Conservation (phyloP, 1,140 invertebrate species). For the Aphis gossypii region DNA sequence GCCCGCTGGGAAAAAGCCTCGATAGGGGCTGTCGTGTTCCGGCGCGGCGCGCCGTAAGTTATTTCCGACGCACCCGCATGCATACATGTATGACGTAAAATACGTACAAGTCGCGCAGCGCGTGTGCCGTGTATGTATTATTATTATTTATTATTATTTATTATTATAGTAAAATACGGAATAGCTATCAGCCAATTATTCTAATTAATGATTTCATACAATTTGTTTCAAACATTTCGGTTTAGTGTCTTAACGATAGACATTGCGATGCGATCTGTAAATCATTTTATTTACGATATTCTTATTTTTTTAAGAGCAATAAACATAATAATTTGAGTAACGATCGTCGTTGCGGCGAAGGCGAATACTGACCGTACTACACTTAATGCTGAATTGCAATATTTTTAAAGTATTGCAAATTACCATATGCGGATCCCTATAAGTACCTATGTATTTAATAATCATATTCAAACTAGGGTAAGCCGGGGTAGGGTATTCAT, state of each 20-base stretch:
- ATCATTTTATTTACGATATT: not conserved
- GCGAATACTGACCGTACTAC: not conserved
- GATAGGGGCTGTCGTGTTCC: slow-evolving; percentile 48
- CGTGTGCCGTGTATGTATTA: not conserved
- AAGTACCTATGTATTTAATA: not conserved
- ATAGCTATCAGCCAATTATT: not conserved
- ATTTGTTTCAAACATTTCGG: not conserved
- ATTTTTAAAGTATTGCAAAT: not conserved
- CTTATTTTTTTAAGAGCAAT: not conserved
- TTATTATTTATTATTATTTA: not conserved
- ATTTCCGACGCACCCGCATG: slow-evolving; percentile 39
- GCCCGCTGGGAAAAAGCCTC: slow-evolving; percentile 40
- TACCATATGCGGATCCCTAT: not conserved
- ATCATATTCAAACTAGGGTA: not conserved
- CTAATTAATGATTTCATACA: not conserved
- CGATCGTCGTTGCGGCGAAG: too few species aligned
- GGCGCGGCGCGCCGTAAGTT: slow-evolving; percentile 38
- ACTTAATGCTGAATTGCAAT: not conserved
- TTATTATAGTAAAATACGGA: not conserved
- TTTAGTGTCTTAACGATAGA: not conserved
- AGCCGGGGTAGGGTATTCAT: too few species aligned
- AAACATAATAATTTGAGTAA: not conserved
- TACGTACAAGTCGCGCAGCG: not conserved
- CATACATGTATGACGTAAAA: not conserved
- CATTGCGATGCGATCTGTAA: not conserved